These are phyloP conservation scores for Acanthosepion esculentum DNA, from an alignment of 2,888 invertebrate species.

Conservation along the genomic window DNA sequence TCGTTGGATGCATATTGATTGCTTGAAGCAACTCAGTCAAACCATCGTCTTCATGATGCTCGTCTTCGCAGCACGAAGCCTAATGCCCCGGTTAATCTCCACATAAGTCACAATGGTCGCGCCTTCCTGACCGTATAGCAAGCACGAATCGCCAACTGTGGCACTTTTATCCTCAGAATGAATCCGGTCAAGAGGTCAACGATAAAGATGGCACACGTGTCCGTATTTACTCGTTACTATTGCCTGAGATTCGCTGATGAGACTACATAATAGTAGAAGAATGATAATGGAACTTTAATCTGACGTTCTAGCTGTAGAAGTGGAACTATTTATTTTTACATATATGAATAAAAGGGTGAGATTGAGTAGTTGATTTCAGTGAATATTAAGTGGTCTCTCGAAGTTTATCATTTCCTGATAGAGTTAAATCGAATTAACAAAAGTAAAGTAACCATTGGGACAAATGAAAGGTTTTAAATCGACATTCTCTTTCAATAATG, in stretches of 20 bases:
- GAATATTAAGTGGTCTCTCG: too few species aligned
- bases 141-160: not conserved
- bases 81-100: not conserved
- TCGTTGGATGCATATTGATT: not conserved
- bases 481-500: too few species aligned
- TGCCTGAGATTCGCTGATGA: not conserved
- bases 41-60: not conserved
- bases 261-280: not conserved
- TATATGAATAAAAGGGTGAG: too few species aligned
- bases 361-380: too few species aligned
- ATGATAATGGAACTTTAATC: not conserved
- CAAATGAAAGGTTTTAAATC: too few species aligned
- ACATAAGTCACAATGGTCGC: not conserved
- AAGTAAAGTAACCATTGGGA: too few species aligned
- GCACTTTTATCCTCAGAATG: not conserved
- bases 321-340: not conserved
- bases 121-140: not conserved
- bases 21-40: not conserved
- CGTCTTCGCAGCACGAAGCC: not conserved
- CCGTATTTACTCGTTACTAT: not conserved
- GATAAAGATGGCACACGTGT: not conserved
- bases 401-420: too few species aligned
- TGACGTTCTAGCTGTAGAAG: not conserved
- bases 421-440: too few species aligned
- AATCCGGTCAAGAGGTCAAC: not conserved